Percentiles rank a stretch among this genome's conserved stretches.
Evolutionary conservation across 2,113 vertebrate species (phyloP).

Genomic region (Phocoena phocoena): DNA sequence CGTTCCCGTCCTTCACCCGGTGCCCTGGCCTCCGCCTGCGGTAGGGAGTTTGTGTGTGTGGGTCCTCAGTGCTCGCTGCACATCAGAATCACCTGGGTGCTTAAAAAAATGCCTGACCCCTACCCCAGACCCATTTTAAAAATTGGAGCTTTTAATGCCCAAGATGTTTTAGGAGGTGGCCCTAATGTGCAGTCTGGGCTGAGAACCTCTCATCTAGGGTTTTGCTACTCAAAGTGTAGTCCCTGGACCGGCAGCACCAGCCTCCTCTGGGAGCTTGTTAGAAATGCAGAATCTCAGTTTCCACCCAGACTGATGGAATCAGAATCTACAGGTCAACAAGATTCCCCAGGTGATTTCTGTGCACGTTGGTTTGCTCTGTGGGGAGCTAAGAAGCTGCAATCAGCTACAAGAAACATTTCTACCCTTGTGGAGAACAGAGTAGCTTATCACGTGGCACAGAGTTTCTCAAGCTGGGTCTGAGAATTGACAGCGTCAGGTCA

Average conservation of each 20-base stretch:
- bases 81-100: neutral
- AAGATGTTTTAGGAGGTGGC: neutral
- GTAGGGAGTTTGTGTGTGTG: neutral
- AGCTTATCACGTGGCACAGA: neutral
- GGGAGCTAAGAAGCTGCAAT: neutral
- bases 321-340: neutral
- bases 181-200: neutral
- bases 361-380: neutral
- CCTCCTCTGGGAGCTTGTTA: neutral
- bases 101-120: neutral
- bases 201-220: neutral
- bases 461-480: neutral
- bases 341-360: neutral
- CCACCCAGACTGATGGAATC: neutral
- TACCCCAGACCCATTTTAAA: neutral
- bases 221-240: neutral
- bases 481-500: neutral
- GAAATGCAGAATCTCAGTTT: neutral
- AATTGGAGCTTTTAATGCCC: neutral
- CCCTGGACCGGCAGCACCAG: neutral
- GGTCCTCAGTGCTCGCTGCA: neutral
- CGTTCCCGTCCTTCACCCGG: neutral
- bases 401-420: neutral
- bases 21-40: neutral
- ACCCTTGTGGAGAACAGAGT: too few relatives aligned